These are phyloP conservation scores for Drosophila neonasuta DNA, from an alignment of 2,888 invertebrate species.

Conservation along the genomic window DNA sequence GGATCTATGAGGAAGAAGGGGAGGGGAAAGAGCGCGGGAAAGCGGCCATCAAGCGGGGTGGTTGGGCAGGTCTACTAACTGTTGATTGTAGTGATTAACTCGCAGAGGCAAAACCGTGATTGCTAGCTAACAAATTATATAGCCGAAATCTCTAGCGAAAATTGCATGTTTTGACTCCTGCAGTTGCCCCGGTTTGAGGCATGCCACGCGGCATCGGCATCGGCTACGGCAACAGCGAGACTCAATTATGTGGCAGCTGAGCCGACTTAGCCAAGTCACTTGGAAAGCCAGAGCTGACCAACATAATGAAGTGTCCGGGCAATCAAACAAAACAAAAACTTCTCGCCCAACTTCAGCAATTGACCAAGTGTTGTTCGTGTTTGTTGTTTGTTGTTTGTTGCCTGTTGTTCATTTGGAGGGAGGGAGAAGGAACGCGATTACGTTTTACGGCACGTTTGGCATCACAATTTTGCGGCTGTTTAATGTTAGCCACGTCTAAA, in stretches of 20 bases:
- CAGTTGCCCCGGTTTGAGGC: conserved; percentile 26
- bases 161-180: conserved; percentile 72
- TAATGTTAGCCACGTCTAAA: conserved; percentile 50
- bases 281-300: conserved; percentile 62
- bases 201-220: conserved; percentile 2
- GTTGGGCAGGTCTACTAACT: conserved; percentile 49
- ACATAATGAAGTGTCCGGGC: conserved; percentile 54
- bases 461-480: conserved; percentile 64
- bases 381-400: neutral
- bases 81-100: conserved; percentile 79
- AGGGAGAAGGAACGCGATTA: conserved; percentile 39
- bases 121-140: conserved; percentile 49
- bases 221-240: neutral
- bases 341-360: conserved; percentile 25
- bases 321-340: conserved; percentile 50
- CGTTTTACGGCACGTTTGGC: conserved; percentile 58
- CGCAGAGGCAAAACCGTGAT: conserved; percentile 44
- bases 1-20: neutral
- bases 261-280: conserved; percentile 75
- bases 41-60: neutral
- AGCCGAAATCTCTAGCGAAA: conserved; percentile 51
- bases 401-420: neutral
- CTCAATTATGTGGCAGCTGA: conserved; percentile 60
- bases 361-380: conserved; percentile 39
- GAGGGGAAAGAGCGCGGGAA: neutral